Base-by-base conservation (phyloP, 2,888 invertebrate genomes). In the Cynaeus angustus region DNA sequence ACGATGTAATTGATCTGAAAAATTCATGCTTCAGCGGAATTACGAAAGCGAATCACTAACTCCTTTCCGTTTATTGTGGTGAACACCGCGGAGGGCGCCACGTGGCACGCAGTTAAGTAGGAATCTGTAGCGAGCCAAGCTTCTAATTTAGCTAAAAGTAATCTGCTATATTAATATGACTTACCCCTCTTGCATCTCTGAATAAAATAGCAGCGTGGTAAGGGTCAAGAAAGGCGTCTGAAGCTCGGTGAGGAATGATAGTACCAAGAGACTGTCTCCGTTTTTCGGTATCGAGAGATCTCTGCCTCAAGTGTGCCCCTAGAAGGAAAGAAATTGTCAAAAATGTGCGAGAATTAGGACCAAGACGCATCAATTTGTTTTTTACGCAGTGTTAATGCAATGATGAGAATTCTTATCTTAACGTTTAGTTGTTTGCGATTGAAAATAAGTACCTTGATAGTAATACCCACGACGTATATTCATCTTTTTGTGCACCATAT, bases 121-220 rank as follows among this genome's bases (percentile, higher is more conserved):
- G 30, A 30, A 6, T 8, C 59, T 59, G 59, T 59, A 59, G 48
- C 48, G 26, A 12, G n/a, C 6, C 14, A 3, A 12, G n/a, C 16
- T 21, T 21, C 6, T 21, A 26, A 16, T 48, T 48, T 28, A n/a
- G n/a, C n/a, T n/a, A n/a, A n/a, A n/a, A n/a, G n/a, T 28, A 30
- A 7, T 1, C 13, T 7, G 28, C 8, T n/a, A 21, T 21, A 21
- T 21, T 21, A 21, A 21, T 21, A 21, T 3, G 21, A 61, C 94
- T 93, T 85, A 96, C 96, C 89, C 96, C 96, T 87, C 96, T 88
- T n/a, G 96, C 94, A 85, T 96, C 95, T 78, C 96, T 88, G 86
- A 96, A 96, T 73, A 96, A 88, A 79, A 96, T 96, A 79, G 96
- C 96, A 58, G 95, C 95, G 86, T 95, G 95, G 79, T 94, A 90